Percentiles rank a stretch among this genome's conserved stretches.
These are phyloP conservation scores for Apoderus coryli DNA, from an alignment of 2,888 invertebrate species.

Conservation along the genomic window DNA sequence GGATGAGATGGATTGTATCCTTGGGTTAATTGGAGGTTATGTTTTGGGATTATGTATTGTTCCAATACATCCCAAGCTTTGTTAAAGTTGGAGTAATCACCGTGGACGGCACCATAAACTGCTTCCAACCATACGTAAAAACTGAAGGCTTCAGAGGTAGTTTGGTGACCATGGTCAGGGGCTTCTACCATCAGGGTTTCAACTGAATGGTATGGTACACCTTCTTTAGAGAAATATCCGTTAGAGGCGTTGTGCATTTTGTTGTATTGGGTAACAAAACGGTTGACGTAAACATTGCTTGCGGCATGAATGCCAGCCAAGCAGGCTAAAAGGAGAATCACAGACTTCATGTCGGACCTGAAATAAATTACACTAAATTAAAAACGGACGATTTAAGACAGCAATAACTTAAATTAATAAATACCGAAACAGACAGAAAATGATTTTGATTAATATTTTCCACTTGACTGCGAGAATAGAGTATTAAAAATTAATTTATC, in stretches of 20 bases:
- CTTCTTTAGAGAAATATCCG: conserved; percentile 20
- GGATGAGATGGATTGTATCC: conserved; percentile 12
- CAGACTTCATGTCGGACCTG: too few species aligned
- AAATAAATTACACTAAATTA: too few species aligned
- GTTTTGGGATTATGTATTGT: conserved; percentile 16
- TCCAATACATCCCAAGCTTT: conserved; percentile 18
- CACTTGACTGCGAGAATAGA: too few species aligned
- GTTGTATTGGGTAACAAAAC: conserved; percentile 10
- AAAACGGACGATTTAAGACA: too few species aligned
- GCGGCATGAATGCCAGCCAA: conserved; percentile 8
- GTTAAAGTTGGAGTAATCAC: conserved; percentile 17
- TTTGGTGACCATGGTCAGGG: conserved; percentile 20
- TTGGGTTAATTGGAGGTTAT: not conserved
- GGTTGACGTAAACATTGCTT: conserved; percentile 8
- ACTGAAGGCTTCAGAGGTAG: conserved; percentile 20
- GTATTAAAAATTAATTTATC: too few species aligned
- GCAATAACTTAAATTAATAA: too few species aligned
- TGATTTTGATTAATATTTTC: too few species aligned
- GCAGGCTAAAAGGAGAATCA: conserved; percentile 7
- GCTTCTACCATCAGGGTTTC: conserved; percentile 21
- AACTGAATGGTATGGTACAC: conserved; percentile 19
- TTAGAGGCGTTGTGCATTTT: conserved; percentile 15
- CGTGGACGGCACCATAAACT: conserved; percentile 16
- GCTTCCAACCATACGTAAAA: conserved; percentile 20
- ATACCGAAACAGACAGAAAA: too few species aligned